Evolutionary conservation across 1,140 invertebrate genomes (phyloP), one percentile per base, ranked within the genome.

Genomic region (Zaprionus inermis): DNA sequence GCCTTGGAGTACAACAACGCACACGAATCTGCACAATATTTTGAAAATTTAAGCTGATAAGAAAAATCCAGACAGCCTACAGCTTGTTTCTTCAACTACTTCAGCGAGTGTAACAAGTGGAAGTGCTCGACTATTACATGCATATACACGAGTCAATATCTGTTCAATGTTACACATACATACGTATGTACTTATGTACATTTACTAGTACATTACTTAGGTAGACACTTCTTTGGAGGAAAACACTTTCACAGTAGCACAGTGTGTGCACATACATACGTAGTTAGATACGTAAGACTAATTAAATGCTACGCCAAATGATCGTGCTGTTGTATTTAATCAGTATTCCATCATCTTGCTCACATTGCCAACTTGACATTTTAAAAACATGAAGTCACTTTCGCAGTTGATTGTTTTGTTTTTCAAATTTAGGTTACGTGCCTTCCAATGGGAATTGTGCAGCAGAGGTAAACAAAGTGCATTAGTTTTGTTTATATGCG

Each of bases 391-490:
- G 63, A 74, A 74, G 67, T 64, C 58, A 61, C 72, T 74, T 63
- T 69, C 52, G 32, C 56, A 56, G 56, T 63, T 57, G 38, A 70
- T 74, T 74, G 66, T 74, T 74, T 70, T 74, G 72, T 38, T 57
- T 69, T 56, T 38, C 32, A 18, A 38, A 73, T 73, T 49, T 73
- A n/a, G 71, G 57, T 61, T 44, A 5, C 38, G n/a, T 44, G 9
- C 65, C 49, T 64, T 73, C 71, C 71, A 73, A 28, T 69, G 65
- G 71, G 49, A 73, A 61, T 69, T 73, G 30, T 55, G 49, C 22
- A 63, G 51, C 52, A 24, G 52, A 74, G 49, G 72, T 74, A 74
- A 74, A 74, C 72, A 74, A 74, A 74, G 57, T 74, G 41, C 67
- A 51, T 41, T 36, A 30, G 30, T 24, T 60, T 56, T 61, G 51